Evolutionary conservation across 2,797 vertebrate species (phyloP), one percentile per base, ranked within the genome.

Genomic region (Gallinago solitaria): DNA sequence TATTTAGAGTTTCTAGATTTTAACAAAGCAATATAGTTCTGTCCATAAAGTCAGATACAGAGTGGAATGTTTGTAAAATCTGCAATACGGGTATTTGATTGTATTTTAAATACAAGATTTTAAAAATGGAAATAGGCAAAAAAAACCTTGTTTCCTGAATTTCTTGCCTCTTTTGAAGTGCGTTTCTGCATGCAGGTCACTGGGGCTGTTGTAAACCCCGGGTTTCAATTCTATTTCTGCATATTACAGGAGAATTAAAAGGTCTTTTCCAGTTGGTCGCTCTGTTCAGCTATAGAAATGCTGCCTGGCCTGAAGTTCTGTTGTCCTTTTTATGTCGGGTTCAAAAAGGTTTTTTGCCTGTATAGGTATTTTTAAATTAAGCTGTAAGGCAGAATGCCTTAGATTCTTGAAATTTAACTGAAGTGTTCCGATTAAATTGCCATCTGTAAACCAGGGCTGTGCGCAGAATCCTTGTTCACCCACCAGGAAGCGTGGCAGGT

Each of bases 1-100:
- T 81, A 95, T 79, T 93, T 94, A 94, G 94, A 96, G 93, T 95
- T 97, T 61, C 94, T 93, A 86, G 92, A 54, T 87, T 89, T 95
- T 96, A 91, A 96, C 93, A 91, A 98, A 98, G 98, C 98, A 98
- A 98, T 98, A 98, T 84, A 95, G 92, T 94, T 97, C 95, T 97
- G 97, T 97, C 90, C 47, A 9, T 84, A n/a, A 95, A 96, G 95
- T 95, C 97, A 97, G 97, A 94, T 70, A 11, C 94, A 7, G 48
- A 97, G 89, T 74, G 41, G 96, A 97, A 97, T 96, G 97, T 97
- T 91, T 93, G 93, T 96, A 87, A 95, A 93, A 96, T 89, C 75
- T 59, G 28, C 89, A 83, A 98, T 98, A 98, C 97, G 97, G 97
- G 98, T 98, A 98, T 95, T 96, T 86, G 91, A 90, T 91, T 90